Evolutionary conservation across 1,140 invertebrate genomes (phyloP), one percentile per base, ranked within the genome.

Genomic region (Neodiprion virginianus): DNA sequence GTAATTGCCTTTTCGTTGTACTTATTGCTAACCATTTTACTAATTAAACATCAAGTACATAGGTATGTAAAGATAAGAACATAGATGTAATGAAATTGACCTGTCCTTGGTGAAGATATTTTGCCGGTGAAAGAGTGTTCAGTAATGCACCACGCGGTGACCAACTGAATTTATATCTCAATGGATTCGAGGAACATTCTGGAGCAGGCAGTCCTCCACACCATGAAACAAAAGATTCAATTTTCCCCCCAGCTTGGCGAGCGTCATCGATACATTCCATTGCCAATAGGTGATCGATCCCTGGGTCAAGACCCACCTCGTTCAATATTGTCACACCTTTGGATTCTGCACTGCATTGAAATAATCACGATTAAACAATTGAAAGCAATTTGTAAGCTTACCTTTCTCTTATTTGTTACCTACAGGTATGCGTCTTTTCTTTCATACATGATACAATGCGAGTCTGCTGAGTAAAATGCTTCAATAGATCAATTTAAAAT

Each of bases 161-260:
- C 98, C 98, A 99, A 11, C 96, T 98, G 86, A 99, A 99, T 86
- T 99, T 99, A 88, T 99, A 99, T 14, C 98, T 86, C 11, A 99
- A 87, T 5, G 97, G 94, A 88, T 99, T 99, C 80, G 95, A 94
- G 4, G 98, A 98, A 82, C 93, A 94, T 89, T 99, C 98, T 0
- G 98, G 98, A 0, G 98, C 97, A 0, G 98, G 98, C 48, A 99
- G 86, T 49, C 95, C 99, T 74, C 99, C 99, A 84, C 98, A 99
- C 88, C 96, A 99, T 0, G 97, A 99, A 0, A 98, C 92, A 86
- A 99, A 99, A 1, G 97, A 98, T 69, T 96, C 96, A 1, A 99
- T 92, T 83, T 95, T 93, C 23, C 95, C 92, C 87, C 89, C 98
- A 86, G 89, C 94, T 87, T 89, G 92, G 86, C 92, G 95, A 86